Percentiles rank a stretch among this genome's conserved stretches.
phyloP scores from a whole-genome alignment of 2,797 vertebrate species.

The Sebastes jordani region DNA sequence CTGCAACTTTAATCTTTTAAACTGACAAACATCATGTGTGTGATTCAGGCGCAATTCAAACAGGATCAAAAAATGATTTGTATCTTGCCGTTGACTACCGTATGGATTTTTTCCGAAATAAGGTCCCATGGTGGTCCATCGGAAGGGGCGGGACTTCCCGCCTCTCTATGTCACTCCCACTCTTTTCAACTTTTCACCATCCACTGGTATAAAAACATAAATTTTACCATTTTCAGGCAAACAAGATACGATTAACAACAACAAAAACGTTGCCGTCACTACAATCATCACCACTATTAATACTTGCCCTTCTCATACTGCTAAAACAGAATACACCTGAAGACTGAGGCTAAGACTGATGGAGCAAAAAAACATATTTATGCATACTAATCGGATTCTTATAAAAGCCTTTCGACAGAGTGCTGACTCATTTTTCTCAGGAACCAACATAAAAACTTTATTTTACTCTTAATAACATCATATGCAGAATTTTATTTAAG shows the following conservation, averaged over 20 bases:
- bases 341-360: neutral
- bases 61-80: accelerated
- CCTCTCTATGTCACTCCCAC: too few relatives aligned
- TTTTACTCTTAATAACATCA: neutral
- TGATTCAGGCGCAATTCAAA: too few relatives aligned
- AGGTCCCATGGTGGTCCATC: accelerated
- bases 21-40: too few relatives aligned
- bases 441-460: neutral
- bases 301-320: too few relatives aligned
- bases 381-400: neutral
- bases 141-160: too few relatives aligned
- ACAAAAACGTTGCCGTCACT: neutral
- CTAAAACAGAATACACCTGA: neutral
- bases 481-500: neutral
- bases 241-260: neutral
- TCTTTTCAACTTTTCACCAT: neutral
- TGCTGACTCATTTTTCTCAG: neutral
- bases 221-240: neutral
- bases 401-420: neutral
- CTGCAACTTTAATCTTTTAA: too few relatives aligned
- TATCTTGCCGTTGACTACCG: accelerated
- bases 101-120: too few relatives aligned
- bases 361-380: neutral
- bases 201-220: neutral
- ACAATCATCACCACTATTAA: neutral